Evolutionary conservation across 2,888 invertebrate genomes (phyloP), one percentile per base, ranked within the genome.

Genomic region (Synanthedon vespiformis): DNA sequence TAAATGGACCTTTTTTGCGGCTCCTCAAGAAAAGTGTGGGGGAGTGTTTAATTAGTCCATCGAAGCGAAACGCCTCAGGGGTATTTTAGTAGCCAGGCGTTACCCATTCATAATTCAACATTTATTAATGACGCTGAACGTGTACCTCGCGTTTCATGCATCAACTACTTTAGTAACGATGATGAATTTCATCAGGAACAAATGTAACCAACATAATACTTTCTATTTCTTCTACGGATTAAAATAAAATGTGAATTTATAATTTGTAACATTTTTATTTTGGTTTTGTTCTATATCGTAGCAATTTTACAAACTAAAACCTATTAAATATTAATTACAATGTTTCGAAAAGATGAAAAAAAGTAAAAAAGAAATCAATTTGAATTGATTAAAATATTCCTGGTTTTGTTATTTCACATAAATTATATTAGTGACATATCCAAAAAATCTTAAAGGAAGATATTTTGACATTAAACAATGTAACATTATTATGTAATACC

Each of bases 171-270:
- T 57, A 57, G 55, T 78, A 72, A 75, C 61, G 60, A 76, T 79
- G 75, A 79, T 72, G 57, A 64, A 77, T 78, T 70, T 70, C 49
- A 67, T 58, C 57, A 71, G 74, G 69, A 77, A 77, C 40, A 56
- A 52, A 18, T 16, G 13, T 48, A 44, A 11, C 34, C 8, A 44
- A 13, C 44, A 13, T 44, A 44, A 13, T 14, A 44, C 44, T 44
- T 44, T 44, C 44, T 44, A 13, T 44, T 44, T 44, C 44, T 44
- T 44, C 14, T 44, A 44, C 2, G 5, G 11, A 13, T 44, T 44
- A 44, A 34, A 34, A 34, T 34, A 34, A 34, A 34, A 10, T 34
- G 34, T 34, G 10, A 14, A 14, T 44, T 44, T 44, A 44, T 12
- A 44, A 44, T 44, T 44, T 3, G 14, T 13, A 13, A 6, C n/a